A percentile compares a stretch with the other conserved stretches of the same genome.
phyloP scores from a whole-genome alignment of 1,140 invertebrate genomes.

The Lanistes nyassanus region DNA sequence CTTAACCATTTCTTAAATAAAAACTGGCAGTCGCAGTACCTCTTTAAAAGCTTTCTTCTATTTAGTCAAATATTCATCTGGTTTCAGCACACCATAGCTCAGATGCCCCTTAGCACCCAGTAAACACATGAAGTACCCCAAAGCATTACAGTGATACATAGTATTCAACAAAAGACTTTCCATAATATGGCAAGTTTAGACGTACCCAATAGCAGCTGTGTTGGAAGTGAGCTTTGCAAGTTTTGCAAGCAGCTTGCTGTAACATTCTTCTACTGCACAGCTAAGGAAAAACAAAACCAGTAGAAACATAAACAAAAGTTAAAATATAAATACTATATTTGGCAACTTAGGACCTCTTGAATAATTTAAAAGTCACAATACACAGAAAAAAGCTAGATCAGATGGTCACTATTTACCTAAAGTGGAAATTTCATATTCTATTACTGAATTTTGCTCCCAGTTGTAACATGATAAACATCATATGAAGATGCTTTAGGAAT shows the following conservation, averaged over 20 bases:
- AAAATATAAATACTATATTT: background rate
- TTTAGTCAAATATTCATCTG: too few species aligned
- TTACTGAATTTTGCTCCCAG: background rate
- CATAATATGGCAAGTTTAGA: background rate
- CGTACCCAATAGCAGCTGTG: constrained; percentile 65
- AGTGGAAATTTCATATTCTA: background rate
- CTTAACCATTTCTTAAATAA: background rate
- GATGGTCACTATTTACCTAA: background rate
- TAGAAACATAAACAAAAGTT: background rate
- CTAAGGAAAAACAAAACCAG: constrained; percentile 44
- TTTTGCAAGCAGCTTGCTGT: constrained; percentile 65
- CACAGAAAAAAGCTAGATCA: background rate
- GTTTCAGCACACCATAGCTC: background rate
- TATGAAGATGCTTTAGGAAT: background rate
- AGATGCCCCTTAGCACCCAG: background rate
- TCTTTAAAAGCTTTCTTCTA: too few species aligned
- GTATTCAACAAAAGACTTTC: background rate
- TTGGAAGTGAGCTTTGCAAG: constrained; percentile 66
- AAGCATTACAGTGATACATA: background rate
- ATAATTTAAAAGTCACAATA: background rate
- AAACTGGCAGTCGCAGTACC: background rate
- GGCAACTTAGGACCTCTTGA: background rate
- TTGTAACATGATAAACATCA: background rate
- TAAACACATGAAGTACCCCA: background rate
- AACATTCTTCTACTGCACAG: constrained; percentile 62